Percentiles rank a stretch among this genome's conserved stretches.
Conservation (phyloP, 92 coral and sea anemone species). For the Nematostella vectensis region DNA sequence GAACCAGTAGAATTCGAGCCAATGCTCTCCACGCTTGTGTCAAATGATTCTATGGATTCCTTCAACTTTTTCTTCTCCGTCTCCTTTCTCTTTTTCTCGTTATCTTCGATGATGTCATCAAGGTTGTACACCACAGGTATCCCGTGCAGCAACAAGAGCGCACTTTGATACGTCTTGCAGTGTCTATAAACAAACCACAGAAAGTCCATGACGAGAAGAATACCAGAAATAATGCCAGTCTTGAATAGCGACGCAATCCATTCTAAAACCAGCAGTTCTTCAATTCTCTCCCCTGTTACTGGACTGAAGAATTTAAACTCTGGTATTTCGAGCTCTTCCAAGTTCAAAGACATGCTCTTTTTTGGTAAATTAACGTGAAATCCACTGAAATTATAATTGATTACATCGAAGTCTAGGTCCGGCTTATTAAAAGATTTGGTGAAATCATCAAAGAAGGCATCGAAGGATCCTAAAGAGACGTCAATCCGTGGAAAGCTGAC, state of each 20-base stretch:
- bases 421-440: slow-evolving; percentile 11
- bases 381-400: slow-evolving; percentile 3
- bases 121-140: slow-evolving; percentile 51
- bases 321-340: slow-evolving; percentile 24
- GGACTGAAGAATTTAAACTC: slow-evolving; percentile 45
- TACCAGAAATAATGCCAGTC: slow-evolving; percentile 48
- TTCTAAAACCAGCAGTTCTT: slow-evolving; percentile 57
- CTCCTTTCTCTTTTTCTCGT: slow-evolving; percentile 14
- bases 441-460: slow-evolving; percentile 36
- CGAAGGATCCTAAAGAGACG: slow-evolving; percentile 40
- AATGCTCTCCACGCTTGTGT: background rate
- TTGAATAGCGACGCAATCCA: slow-evolving; percentile 43
- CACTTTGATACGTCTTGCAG: slow-evolving; percentile 59
- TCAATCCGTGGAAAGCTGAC: slow-evolving; percentile 42
- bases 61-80: slow-evolving; percentile 11
- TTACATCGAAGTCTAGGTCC: background rate
- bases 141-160: slow-evolving; percentile 52
- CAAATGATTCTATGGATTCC: slow-evolving; percentile 1
- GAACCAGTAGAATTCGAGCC: background rate
- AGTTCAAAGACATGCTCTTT: slow-evolving; percentile 5
- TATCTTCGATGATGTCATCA: slow-evolving; percentile 32
- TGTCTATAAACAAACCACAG: slow-evolving; percentile 71
- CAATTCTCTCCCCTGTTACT: slow-evolving; percentile 16
- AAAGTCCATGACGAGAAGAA: slow-evolving; percentile 50
- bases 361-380: slow-evolving; percentile 1